Conservation (phyloP, 64 coral and sea anemone species). For the Stylophora pistillata region DNA sequence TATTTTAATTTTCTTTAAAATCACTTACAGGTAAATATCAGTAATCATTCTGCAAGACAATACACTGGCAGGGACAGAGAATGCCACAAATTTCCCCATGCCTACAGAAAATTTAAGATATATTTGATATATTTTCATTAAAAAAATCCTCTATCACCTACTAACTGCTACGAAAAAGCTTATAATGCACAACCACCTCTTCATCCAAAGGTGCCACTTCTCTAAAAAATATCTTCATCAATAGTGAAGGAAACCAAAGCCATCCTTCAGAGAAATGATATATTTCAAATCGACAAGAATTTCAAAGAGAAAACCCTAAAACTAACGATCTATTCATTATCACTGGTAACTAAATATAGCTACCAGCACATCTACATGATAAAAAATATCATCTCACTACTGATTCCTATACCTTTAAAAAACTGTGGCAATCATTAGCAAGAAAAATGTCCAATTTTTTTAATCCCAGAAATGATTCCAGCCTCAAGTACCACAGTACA, state of each 20-base stretch:
- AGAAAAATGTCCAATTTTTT: background rate
- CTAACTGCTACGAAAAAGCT: background rate
- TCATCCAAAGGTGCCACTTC: background rate
- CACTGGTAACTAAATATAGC: background rate
- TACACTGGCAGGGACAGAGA: background rate
- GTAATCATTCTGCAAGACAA: background rate
- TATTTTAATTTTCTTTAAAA: background rate
- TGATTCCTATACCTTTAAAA: background rate
- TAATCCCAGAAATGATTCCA: background rate
- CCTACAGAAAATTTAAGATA: background rate
- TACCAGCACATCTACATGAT: background rate
- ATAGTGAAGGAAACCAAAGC: background rate
- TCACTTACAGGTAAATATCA: background rate
- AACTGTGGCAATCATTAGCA: background rate
- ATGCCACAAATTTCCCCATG: background rate
- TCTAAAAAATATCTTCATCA: background rate
- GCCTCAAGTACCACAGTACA: background rate
- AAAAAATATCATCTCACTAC: constrained; percentile 28
- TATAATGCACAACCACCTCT: background rate
- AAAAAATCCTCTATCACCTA: background rate
- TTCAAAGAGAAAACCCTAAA: no score
- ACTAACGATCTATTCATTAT: background rate
- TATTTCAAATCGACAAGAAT: no score
- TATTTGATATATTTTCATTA: background rate
- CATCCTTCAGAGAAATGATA: background rate